phyloP scores from a whole-genome alignment of 2,888 invertebrate species.

The Perizoma flavofasciatum region DNA sequence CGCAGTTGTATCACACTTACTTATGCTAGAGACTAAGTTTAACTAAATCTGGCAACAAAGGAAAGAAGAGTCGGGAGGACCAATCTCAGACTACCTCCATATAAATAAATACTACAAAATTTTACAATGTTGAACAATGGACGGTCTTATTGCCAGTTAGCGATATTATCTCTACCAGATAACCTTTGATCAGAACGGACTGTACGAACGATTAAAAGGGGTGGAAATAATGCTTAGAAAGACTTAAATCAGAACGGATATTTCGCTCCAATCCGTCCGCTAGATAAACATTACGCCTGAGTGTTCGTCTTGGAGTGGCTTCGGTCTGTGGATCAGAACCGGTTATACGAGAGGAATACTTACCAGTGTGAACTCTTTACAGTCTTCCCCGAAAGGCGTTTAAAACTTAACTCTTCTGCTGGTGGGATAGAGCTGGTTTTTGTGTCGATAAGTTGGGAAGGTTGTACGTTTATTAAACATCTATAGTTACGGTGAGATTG shows the following conservation, averaged over 20 bases:
- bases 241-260: constrained; percentile 9
- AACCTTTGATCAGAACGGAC: too few relatives aligned
- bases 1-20: too few relatives aligned
- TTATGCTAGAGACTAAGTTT: too few relatives aligned
- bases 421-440: constrained; percentile 25
- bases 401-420: constrained; percentile 5
- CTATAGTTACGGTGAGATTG: constrained; percentile 62
- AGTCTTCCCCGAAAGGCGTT: constrained; percentile 24
- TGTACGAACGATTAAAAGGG: too few relatives aligned
- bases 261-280: constrained; percentile 19
- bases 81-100: too few relatives aligned
- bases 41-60: too few relatives aligned
- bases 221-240: neutral
- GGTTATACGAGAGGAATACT: constrained; percentile 69
- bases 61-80: too few relatives aligned
- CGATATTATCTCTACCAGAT: too few relatives aligned
- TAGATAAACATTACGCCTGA: constrained; percentile 40
- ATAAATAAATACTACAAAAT: too few relatives aligned
- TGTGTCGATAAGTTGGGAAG: neutral
- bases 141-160: too few relatives aligned
- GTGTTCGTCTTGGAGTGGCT: constrained; percentile 55
- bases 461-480: constrained; percentile 59
- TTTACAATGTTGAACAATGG: too few relatives aligned
- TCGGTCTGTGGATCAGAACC: constrained; percentile 62
- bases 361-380: constrained; percentile 57